Percentiles rank a stretch among this genome's conserved stretches.
Evolutionary conservation across 1,140 invertebrate species (phyloP).

Genomic region (Tenebrio molitor): DNA sequence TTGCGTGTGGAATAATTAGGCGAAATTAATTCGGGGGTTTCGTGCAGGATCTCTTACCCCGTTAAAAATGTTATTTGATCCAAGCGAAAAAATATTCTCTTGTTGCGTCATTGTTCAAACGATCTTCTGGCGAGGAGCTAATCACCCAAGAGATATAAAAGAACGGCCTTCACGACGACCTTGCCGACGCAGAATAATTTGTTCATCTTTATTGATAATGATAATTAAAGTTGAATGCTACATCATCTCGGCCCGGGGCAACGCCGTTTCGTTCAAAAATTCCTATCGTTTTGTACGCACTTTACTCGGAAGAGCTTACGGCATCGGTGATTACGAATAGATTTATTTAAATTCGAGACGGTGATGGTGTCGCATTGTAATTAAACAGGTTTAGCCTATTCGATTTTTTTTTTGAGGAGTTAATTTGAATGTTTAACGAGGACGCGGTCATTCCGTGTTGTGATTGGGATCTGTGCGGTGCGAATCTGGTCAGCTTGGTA

Average conservation of each 20-base stretch:
- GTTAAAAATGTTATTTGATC: too few relatives aligned
- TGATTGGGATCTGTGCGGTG: neutral
- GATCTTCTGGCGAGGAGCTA: too few relatives aligned
- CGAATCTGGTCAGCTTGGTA: too few relatives aligned
- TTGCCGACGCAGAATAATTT: conserved; percentile 16
- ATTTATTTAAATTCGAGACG: neutral
- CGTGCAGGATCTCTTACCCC: too few relatives aligned
- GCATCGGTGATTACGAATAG: too few relatives aligned
- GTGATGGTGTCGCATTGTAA: neutral
- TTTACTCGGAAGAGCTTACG: too few relatives aligned
- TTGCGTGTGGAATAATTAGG: too few relatives aligned
- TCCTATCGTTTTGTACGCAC: neutral
- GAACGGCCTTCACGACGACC: conserved; percentile 19
- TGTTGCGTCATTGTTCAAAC: too few relatives aligned
- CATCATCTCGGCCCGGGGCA: neutral
- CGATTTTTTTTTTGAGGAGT: neutral
- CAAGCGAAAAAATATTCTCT: neutral
- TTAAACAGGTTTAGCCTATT: neutral
- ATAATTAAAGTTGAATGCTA: neutral
- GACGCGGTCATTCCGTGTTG: neutral
- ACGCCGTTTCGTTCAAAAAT: neutral
- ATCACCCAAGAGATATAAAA: conserved; percentile 9
- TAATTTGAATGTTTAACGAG: neutral
- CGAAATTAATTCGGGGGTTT: too few relatives aligned
- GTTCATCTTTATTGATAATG: conserved; percentile 21